Base-by-base conservation (phyloP, 92 coral and sea anemone genomes). In the Zoanthus gigantus region DNA sequence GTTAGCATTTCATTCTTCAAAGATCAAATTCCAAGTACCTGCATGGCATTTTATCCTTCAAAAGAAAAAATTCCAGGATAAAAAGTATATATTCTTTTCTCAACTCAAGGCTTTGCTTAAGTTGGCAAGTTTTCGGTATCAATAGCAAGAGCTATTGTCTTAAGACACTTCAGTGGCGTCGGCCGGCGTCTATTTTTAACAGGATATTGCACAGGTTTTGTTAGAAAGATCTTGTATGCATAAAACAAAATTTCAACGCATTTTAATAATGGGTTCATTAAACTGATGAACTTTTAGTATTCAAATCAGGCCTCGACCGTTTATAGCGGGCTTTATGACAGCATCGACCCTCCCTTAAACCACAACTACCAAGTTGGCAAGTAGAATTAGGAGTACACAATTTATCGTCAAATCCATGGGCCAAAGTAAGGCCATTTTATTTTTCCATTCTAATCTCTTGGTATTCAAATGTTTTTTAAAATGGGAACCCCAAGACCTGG, bases 391-490 rank as follows among this genome's bases (percentile, higher is more conserved):
- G 50, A 57, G 23, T 15, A 79, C 72, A 81, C 75, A 66, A 80
- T 44, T 9, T 63, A 63, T 44, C 46, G 85, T 81, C 85, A 67
- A 42, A 71, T 81, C 85, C 85, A n/a, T 65, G 85, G 31, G 60
- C 74, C 74, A 14, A 4, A 77, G 42, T 31, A 44, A 11, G 28
- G 66, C 61, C 45, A 32, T 23, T 65, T 81, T 81, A 65, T 65
- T 81, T 34, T 28, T 15, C 73, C 28, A 42, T n/a, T 53, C 60
- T 65, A 81, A 81, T 66, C 65, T 65, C 29, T 50, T 61, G 63
- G 85, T 81, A 81, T 66, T 81, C 85, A 66, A 81, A 65, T 81
- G 85, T 67, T 73, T 81, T 81, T 0, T 66, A 66, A 71, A 81
- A 66, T 74, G 58, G 4, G 23, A 47, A 52, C 54, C 44, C 61